Percentiles rank a stretch among this genome's conserved stretches.
Evolutionary conservation across 2,797 vertebrate genomes (phyloP).

Genomic region (Phrynocephalus forsythii): DNA sequence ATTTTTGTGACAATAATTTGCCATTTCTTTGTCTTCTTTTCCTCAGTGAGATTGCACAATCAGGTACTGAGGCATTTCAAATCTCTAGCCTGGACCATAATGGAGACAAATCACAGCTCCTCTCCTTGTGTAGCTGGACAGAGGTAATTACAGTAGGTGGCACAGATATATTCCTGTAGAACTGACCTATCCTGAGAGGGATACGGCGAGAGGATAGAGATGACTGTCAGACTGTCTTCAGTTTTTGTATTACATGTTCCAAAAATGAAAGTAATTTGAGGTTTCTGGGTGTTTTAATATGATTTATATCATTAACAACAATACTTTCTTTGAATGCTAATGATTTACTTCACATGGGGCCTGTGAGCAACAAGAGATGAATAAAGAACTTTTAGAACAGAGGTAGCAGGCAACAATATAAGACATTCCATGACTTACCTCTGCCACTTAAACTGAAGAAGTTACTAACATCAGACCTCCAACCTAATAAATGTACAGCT

Average conservation of each 20-base stretch:
- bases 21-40: background rate
- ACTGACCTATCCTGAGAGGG: conserved; percentile 5
- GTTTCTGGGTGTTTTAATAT: conserved; percentile 39
- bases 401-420: too few species aligned
- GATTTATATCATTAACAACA: conserved; percentile 49
- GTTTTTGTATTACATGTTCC: conserved; percentile 29
- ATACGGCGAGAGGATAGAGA: conserved; percentile 5
- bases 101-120: conserved; percentile 81
- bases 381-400: too few species aligned
- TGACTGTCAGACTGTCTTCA: conserved; percentile 24
- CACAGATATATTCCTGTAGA: conserved; percentile 73
- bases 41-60: conserved; percentile 34
- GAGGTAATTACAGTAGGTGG: conserved; percentile 81
- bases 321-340: conserved; percentile 30
- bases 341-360: too few species aligned
- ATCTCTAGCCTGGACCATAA: conserved; percentile 79
- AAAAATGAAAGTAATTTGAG: conserved; percentile 61
- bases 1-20: conserved; percentile 2
- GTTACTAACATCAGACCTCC: too few species aligned
- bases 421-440: too few species aligned
- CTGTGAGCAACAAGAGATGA: too few species aligned
- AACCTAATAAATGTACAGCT: too few species aligned
- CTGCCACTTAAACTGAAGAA: too few species aligned
- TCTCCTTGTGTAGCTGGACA: conserved; percentile 73
- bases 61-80: conserved; percentile 80